Conservation (phyloP, 2,113 vertebrate genomes). For the Hippolais icterina region DNA sequence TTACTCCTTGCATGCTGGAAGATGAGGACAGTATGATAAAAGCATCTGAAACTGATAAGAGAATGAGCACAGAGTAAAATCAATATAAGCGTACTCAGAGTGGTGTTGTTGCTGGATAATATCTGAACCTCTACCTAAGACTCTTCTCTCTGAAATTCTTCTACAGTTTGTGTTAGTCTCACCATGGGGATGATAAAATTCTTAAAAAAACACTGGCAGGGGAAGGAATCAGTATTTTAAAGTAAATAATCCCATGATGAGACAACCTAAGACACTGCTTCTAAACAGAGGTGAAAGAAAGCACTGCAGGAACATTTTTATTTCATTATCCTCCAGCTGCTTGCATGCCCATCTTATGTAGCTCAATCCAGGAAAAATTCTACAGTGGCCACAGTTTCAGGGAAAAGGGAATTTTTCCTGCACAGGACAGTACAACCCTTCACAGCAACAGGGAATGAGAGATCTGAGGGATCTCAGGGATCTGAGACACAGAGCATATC, state of each 20-base stretch:
- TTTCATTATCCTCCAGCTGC: background rate
- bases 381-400: background rate
- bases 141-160: background rate
- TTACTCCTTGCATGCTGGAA: background rate
- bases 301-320: background rate
- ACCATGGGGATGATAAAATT: background rate
- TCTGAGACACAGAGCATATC: background rate
- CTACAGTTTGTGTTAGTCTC: background rate
- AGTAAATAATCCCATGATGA: background rate
- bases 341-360: background rate
- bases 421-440: background rate
- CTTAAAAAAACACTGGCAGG: background rate
- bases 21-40: background rate
- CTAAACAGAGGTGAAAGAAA: background rate
- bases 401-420: background rate
- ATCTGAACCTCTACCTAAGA: background rate
- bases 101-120: background rate
- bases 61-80: background rate
- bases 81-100: rapidly evolving
- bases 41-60: background rate
- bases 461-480: too few species aligned
- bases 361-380: background rate
- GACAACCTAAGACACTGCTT: background rate
- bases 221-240: background rate
- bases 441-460: background rate